These are phyloP conservation scores for Oligia latruncula DNA, from an alignment of 2,888 invertebrate species.

Conservation along the genomic window DNA sequence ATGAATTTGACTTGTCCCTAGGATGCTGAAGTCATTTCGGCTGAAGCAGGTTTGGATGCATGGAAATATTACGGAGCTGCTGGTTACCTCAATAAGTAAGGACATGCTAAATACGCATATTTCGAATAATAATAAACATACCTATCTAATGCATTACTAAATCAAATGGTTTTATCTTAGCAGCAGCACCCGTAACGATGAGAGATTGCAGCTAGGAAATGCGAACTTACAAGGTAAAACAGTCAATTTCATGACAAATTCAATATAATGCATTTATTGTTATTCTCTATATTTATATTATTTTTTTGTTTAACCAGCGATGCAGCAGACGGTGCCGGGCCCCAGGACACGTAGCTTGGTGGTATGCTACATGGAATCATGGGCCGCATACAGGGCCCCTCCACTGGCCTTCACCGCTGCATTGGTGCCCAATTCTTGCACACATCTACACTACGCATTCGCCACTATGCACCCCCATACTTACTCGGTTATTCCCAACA, in stretches of 20 bases:
- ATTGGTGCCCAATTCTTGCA: slow-evolving; percentile 92
- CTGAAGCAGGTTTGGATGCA: slow-evolving; percentile 62
- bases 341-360: slow-evolving; percentile 83
- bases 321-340: slow-evolving; percentile 82
- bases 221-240: slow-evolving; percentile 84
- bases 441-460: slow-evolving; percentile 93
- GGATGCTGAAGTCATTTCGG: slow-evolving; percentile 75
- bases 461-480: slow-evolving; percentile 92
- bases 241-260: slow-evolving; percentile 21
- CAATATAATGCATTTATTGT: slow-evolving; percentile 25
- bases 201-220: slow-evolving; percentile 85
- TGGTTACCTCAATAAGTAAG: slow-evolving; percentile 84
- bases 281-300: slow-evolving; percentile 13
- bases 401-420: slow-evolving; percentile 92
- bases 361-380: slow-evolving; percentile 93
- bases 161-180: slow-evolving; percentile 53
- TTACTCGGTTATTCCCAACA: slow-evolving; percentile 91
- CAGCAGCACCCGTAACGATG: slow-evolving; percentile 79
- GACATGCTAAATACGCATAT: background rate
- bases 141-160: background rate
- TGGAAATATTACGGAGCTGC: slow-evolving; percentile 86
- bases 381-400: slow-evolving; percentile 92
- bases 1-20: slow-evolving; percentile 54
- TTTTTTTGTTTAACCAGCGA: slow-evolving; percentile 71
- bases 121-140: background rate